Base-by-base conservation (phyloP, 1,140 invertebrate species). In the Amyelois transitella region DNA sequence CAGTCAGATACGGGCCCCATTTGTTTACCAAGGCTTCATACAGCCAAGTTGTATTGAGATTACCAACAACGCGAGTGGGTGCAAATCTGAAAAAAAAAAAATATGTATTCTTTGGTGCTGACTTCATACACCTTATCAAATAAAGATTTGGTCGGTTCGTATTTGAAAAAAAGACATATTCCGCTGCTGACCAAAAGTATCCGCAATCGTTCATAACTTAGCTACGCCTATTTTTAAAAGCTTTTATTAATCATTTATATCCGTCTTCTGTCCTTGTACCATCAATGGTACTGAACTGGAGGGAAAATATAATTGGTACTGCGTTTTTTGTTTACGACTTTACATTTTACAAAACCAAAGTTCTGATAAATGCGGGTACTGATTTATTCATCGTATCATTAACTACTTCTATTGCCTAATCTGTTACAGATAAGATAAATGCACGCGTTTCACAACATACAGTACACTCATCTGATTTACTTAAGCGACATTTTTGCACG, bases 1-100 rank as follows among this genome's bases (percentile, higher is more conserved):
- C 85, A 0, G 92, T 91, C 55, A 95, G 82, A 91, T 93, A 94
- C 58, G 69, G 70, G 12, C 82, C 88, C 94, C 94, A 95, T 74
- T 91, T 88, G 10, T 92, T 85, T 24, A 90, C 91, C 32, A 92
- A 68, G 14, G 91, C 86, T 53, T 93, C 80, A 63, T 94, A 95
- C 12, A 96, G 72, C 94, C 94, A 95, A 51, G 88, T 86, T 0
- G 91, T 92, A 64, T 83, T 91, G n/a, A 93, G 66, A 1, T 85
- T 65, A 51, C 88, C 79, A 3, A 76, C 86, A 19, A 92, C 72
- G 43, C 72, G 70, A 10, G 64, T 52, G 53, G 92, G 91, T 12
- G 91, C 90, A 66, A 90, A 92, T 67, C 91, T 92, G 63, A 50
- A 72, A 77, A 47, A 47, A 1, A n/a, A 38, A 5, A 59, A 3